phyloP scores from a whole-genome alignment of 1,140 invertebrate genomes.

The Drosophila dunni region DNA sequence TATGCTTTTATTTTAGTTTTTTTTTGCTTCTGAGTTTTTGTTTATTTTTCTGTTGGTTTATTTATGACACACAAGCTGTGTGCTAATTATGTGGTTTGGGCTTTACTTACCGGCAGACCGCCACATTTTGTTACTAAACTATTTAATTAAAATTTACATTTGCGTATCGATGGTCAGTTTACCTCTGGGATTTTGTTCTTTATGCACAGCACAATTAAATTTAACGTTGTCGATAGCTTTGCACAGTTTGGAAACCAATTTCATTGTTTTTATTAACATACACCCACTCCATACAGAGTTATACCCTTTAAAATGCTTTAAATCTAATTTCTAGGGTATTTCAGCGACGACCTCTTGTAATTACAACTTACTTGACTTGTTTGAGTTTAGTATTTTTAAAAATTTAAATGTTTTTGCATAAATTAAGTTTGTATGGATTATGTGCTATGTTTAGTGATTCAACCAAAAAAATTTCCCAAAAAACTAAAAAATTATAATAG shows the following conservation, averaged over 20 bases:
- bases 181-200: not conserved
- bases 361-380: not conserved
- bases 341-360: not conserved
- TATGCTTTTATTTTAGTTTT: conserved; percentile 13
- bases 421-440: conserved; percentile 36
- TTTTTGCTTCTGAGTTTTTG: not conserved
- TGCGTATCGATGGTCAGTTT: conserved; percentile 42
- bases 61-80: conserved; percentile 17
- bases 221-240: not conserved
- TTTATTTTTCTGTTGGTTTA: conserved; percentile 31
- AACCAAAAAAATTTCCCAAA: conserved; percentile 43
- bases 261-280: too few relatives aligned
- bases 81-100: conserved; percentile 31
- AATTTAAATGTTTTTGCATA: conserved; percentile 48
- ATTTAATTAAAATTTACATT: conserved; percentile 56
- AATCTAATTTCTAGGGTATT: not conserved
- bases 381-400: conserved; percentile 25
- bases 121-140: conserved; percentile 16
- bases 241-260: not conserved
- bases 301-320: too few relatives aligned
- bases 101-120: conserved; percentile 16
- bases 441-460: conserved; percentile 45
- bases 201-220: not conserved
- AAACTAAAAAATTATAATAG: conserved; percentile 17
- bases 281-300: too few relatives aligned